A percentile compares a stretch with the other conserved stretches of the same genome.
Evolutionary conservation across 2,797 vertebrate genomes (phyloP).

Genomic region (Saxicola maurus): DNA sequence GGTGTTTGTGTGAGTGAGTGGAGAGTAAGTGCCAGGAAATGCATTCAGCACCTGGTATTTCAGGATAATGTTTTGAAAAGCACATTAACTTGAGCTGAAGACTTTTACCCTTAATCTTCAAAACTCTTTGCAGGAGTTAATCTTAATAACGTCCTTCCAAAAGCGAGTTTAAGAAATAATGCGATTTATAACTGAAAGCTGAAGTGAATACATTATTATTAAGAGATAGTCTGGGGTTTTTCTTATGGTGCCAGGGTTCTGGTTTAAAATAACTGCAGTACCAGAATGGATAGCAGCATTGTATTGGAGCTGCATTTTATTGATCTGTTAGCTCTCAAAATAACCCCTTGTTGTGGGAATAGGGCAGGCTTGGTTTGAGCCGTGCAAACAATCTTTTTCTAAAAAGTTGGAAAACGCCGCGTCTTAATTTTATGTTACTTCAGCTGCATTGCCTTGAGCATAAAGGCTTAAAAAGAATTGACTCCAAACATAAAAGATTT

Average conservation of each 20-base stretch:
- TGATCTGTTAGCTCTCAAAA: neutral
- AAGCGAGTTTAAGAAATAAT: neutral
- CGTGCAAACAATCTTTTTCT: neutral
- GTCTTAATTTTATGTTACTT: neutral
- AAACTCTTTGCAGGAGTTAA: neutral
- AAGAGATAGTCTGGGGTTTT: neutral
- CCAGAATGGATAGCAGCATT: neutral
- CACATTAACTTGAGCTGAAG: neutral
- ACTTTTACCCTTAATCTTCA: conserved; percentile 2
- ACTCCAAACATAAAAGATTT: neutral
- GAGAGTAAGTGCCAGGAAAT: neutral
- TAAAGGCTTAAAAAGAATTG: neutral
- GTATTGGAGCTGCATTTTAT: neutral
- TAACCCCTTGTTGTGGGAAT: neutral
- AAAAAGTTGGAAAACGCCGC: neutral
- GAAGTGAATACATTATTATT: neutral
- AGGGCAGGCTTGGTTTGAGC: neutral
- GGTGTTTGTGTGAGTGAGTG: neutral
- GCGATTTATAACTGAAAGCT: neutral
- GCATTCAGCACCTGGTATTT: neutral
- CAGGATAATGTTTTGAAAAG: neutral
- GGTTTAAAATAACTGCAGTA: neutral
- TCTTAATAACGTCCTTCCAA: neutral
- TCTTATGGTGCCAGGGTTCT: neutral
- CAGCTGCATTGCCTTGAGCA: neutral